These are phyloP conservation scores for Coregonus ussuriensis DNA, from an alignment of 2,797 vertebrate species.

Conservation along the genomic window DNA sequence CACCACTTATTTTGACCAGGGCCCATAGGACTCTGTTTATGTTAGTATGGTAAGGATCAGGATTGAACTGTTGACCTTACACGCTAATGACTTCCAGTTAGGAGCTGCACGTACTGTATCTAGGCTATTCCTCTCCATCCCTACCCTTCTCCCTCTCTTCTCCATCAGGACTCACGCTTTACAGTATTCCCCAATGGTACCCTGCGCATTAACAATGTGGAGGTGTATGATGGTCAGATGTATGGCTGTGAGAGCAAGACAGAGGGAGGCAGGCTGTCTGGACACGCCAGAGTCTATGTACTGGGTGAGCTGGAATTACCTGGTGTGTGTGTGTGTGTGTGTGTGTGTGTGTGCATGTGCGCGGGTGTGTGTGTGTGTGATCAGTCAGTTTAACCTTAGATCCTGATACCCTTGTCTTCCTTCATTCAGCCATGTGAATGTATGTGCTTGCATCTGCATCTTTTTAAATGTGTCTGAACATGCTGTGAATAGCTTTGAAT, in stretches of 20 bases:
- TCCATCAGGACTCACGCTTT: constrained; percentile 82
- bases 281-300: constrained; percentile 83
- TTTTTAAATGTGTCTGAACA: constrained; percentile 43
- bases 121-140: not conserved
- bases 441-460: constrained; percentile 21
- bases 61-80: too few species aligned
- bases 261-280: constrained; percentile 78
- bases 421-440: not conserved
- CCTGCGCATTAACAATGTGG: constrained; percentile 90
- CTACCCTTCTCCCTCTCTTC: not conserved
- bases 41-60: too few species aligned
- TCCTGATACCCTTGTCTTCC: constrained; percentile 9
- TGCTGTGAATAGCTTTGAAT: constrained; percentile 23
- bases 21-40: too few species aligned
- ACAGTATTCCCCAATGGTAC: constrained; percentile 89
- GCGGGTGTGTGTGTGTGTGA: not conserved
- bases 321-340: constrained; percentile 4
- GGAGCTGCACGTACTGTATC: not conserved
- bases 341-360: not conserved
- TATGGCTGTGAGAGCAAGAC: constrained; percentile 89
- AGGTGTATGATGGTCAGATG: constrained; percentile 89
- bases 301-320: constrained; percentile 74
- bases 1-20: not conserved
- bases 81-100: too few species aligned
- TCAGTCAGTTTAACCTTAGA: too few species aligned